Evolutionary conservation across 2,113 vertebrate genomes (phyloP), one percentile per base, ranked within the genome.

Genomic region (Centropus unirufus): DNA sequence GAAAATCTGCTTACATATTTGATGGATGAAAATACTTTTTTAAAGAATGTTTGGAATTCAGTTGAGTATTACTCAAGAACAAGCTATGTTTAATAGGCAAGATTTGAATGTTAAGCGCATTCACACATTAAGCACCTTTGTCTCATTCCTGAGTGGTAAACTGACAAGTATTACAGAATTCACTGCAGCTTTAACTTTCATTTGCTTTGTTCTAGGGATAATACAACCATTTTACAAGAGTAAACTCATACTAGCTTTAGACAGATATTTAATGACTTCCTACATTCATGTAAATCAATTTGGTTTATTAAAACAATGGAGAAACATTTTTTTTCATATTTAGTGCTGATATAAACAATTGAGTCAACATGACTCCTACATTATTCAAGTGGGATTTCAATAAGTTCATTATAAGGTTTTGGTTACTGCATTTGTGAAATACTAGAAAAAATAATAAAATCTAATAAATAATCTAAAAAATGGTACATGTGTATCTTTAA

Each of bases 1-100:
- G 46, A 93, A 97, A 96, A 91, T 91, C 34, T 83, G 24, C 64
- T 94, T 96, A 89, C 42, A 82, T 68, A 87, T 89, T 96, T 89
- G 62, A 94, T 93, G 26, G 90, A 61, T 83, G 83, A 95, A 95
- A 90, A 83, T 49, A 93, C 36, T 91, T 92, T 85, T 89, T 59
- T 47, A 93, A 95, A 95, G 92, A 95, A 90, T 93, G 83, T 94
- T 86, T 91, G 83, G 94, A 95, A 96, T 97, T 73, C 77, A 78
- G n/a, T 73, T 74, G 86, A 92, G 78, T 51, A 81, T 88, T 95
- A 87, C 87, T 95, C 55, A 55, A 91, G 64, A 96, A 59, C 73
- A 95, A 93, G 23, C 21, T 83, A 61, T 15, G 82, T 95, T 97
- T 95, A 95, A 92, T 89, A 93, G 36, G 47, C 44, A 95, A 46